Evolutionary conservation across 1,140 invertebrate species (phyloP), one percentile per base, ranked within the genome.

Genomic region (Yoshiicerus persimilis): DNA sequence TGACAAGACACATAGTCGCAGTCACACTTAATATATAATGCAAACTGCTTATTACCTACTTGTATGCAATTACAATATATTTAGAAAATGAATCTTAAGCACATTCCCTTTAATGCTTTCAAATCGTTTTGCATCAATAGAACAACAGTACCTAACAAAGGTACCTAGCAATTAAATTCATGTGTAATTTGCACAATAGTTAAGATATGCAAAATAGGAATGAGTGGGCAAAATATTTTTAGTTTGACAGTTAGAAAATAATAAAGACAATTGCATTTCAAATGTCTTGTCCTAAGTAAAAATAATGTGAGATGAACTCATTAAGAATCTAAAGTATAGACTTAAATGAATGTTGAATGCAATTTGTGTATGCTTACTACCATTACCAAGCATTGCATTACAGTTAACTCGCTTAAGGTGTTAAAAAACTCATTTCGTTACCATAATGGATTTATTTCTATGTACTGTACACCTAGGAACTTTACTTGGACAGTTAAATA

Each of bases 371-470:
- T 30, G 16, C 30, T 70, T 30, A 70, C 30, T 70, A 70, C 25
- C 25, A 30, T 70, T 30, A 70, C 27, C 11, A 47, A 47, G 41
- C 39, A 41, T 13, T 41, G 20, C 70, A 30, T 77, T 32, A 36
- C 75, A 80, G 32, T 34, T 80, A 70, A 80, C 75, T 23, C 1
- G 75, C 32, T 80, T 34, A 36, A 80, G 32, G 75, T 80, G 75
- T 36, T 36, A 80, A 80, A 77, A 80, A 80, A 80, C 75, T 36
- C 75, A 80, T 80, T 80, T 80, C 11, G 34, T 80, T 80, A 36
- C 6, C 75, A 80, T 80, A 38, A 80, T 34, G 75, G 8, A 1
- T 70, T n/a, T 70, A 16, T 16, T 64, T 11, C 23, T 23, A 16
- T 64, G 25, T 25, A 25, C n/a, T n/a, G n/a, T n/a, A n/a, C n/a